A percentile compares a stretch with the other conserved stretches of the same genome.
These are phyloP conservation scores for Drosophila insularis DNA, from an alignment of 1,140 invertebrate genomes.

Conservation along the genomic window DNA sequence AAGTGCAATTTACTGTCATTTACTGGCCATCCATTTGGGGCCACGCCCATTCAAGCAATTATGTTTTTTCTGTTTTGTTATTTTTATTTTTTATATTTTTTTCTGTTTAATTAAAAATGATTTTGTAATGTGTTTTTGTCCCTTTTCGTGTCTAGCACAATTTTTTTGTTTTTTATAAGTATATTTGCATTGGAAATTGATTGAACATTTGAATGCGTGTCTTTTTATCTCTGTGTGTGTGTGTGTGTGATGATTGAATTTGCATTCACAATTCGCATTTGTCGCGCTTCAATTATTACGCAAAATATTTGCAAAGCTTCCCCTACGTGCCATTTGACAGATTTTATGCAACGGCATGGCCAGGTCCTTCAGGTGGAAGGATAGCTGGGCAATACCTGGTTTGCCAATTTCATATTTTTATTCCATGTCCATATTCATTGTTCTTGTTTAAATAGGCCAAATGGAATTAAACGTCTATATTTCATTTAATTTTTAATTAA, in stretches of 20 bases:
- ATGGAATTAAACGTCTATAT: constrained; percentile 39
- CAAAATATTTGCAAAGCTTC: constrained; percentile 57
- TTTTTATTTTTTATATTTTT: not conserved
- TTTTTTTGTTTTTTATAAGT: not conserved
- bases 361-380: constrained; percentile 25
- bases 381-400: constrained; percentile 9
- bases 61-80: constrained; percentile 18
- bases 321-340: constrained; percentile 58
- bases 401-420: constrained; percentile 4
- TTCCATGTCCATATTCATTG: constrained; percentile 26
- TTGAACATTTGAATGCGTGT: constrained; percentile 17
- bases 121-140: constrained; percentile 11
- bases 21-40: constrained; percentile 18
- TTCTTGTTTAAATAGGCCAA: constrained; percentile 29
- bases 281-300: constrained; percentile 54
- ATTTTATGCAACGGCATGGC: constrained; percentile 14
- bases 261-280: constrained; percentile 54
- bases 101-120: constrained; percentile 32
- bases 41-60: constrained; percentile 41
- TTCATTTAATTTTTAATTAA: constrained; percentile 65
- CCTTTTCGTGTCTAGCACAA: not conserved
- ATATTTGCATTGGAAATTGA: constrained; percentile 27
- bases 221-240: not conserved
- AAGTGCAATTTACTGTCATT: constrained; percentile 52
- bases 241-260: constrained; percentile 32